Evolutionary conservation across 1,140 invertebrate genomes (phyloP).

Genomic region (Lepidurus arcticus): DNA sequence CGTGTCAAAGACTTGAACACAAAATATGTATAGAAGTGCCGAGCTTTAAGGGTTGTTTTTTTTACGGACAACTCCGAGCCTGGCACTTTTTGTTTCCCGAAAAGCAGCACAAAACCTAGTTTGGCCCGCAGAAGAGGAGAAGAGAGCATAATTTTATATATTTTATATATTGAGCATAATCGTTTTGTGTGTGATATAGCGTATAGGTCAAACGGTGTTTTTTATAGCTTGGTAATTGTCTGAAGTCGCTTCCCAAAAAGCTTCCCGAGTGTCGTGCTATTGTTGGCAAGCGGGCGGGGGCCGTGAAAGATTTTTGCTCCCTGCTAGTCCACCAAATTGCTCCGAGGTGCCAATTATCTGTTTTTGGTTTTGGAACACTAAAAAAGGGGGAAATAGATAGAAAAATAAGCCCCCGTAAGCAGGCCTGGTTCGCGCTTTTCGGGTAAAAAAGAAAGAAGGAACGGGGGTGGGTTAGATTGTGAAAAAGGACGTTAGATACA

Average conservation of each 20-base stretch:
- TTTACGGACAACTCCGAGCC: not conserved
- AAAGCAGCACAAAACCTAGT: not conserved
- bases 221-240: not conserved
- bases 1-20: too few species aligned
- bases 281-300: not conserved
- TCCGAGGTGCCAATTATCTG: conserved; percentile 6
- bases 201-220: conserved; percentile 2
- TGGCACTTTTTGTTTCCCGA: conserved; percentile 11
- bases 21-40: not conserved
- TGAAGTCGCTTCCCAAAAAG: conserved; percentile 1
- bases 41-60: not conserved
- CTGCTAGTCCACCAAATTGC: not conserved
- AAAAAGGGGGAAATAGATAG: not conserved
- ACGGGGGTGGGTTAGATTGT: not conserved
- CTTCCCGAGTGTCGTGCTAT: conserved; percentile 9
- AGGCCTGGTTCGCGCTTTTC: not conserved
- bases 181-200: not conserved
- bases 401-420: not conserved
- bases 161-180: not conserved
- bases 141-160: not conserved
- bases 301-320: conserved; percentile 18
- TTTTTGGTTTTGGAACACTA: not conserved
- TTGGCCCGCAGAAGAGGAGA: not conserved
- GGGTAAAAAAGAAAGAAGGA: not conserved
- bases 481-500: not conserved